A percentile compares a stretch with the other conserved stretches of the same genome.
Conservation (phyloP, 2,888 invertebrate species). For the Brachypalpus laphriformis region DNA sequence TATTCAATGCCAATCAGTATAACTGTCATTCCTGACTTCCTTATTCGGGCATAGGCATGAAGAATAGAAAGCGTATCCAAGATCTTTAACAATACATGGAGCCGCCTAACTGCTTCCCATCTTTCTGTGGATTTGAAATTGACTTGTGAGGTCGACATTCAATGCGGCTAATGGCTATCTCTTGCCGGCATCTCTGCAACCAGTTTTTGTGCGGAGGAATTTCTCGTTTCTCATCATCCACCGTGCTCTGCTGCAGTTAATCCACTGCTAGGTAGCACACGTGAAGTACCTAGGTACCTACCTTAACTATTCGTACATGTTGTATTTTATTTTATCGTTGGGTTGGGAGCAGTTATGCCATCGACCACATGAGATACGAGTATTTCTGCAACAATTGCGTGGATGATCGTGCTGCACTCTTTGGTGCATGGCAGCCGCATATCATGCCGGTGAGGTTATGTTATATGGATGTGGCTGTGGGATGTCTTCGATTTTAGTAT, state of each 20-base stretch:
- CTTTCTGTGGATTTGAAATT: conserved; percentile 24
- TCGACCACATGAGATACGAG: conserved; percentile 48
- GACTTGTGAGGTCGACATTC: conserved; percentile 49
- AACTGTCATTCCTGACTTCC: conserved; percentile 24
- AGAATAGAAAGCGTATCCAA: conserved; percentile 25
- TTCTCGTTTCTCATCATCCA: conserved; percentile 20
- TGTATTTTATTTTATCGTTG: conserved; percentile 8
- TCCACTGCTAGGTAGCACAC: conserved; percentile 2
- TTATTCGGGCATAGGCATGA: neutral
- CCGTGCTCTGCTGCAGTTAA: conserved; percentile 6
- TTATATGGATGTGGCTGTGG: neutral
- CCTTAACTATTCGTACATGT: conserved; percentile 17
- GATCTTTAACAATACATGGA: conserved; percentile 8
- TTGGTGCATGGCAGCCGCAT: neutral
- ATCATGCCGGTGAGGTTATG: no score
- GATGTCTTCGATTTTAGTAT: neutral
- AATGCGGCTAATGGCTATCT: conserved; percentile 35
- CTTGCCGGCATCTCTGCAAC: conserved; percentile 38
- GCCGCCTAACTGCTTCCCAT: neutral
- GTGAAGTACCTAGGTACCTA: neutral
- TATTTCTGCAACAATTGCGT: conserved; percentile 32
- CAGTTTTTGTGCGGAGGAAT: conserved; percentile 30
- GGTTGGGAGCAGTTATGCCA: conserved; percentile 39
- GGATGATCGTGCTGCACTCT: conserved; percentile 1
- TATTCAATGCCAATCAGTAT: conserved; percentile 33